Conservation (phyloP, 2,888 invertebrate species). For the Dolomedes plantarius region DNA sequence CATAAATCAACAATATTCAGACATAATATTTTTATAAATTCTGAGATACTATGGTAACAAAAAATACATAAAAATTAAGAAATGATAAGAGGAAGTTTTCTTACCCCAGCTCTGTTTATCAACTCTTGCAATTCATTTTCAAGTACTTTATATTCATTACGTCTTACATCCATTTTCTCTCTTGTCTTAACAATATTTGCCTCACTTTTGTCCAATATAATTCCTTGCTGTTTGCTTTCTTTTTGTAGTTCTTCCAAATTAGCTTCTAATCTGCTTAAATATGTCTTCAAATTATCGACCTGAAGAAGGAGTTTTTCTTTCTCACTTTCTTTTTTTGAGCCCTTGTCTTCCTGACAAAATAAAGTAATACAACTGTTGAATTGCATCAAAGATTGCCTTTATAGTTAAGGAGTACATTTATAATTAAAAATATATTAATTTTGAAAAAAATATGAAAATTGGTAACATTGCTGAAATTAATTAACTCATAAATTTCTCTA, state of each 20-base stretch:
- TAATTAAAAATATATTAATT: too few relatives aligned
- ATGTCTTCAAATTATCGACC: conserved; percentile 22
- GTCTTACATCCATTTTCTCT: conserved; percentile 35
- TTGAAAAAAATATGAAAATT: too few relatives aligned
- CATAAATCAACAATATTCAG: too few relatives aligned
- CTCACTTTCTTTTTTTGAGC: conserved; percentile 56
- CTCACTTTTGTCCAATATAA: conserved; percentile 39
- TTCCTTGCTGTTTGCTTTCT: conserved; percentile 32
- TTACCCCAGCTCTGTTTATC: conserved; percentile 49
- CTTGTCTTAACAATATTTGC: conserved; percentile 27
- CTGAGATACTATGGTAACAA: not conserved
- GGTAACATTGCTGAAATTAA: too few relatives aligned
- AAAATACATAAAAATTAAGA: not conserved
- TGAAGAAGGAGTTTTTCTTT: conserved; percentile 41
- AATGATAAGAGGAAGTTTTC: too few relatives aligned
- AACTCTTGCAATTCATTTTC: conserved; percentile 46
- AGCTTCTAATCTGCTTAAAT: conserved; percentile 27
- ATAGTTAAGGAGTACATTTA: too few relatives aligned
- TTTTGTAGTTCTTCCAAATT: conserved; percentile 17
- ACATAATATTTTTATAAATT: too few relatives aligned
- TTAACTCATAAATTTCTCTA: too few relatives aligned
- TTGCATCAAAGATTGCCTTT: too few relatives aligned
- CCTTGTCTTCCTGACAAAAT: conserved; percentile 33
- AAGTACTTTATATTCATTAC: conserved; percentile 18
- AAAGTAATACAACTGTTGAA: too few relatives aligned